These are phyloP conservation scores for Nephrotoma flavescens DNA, from an alignment of 2,888 invertebrate species.

Conservation along the genomic window DNA sequence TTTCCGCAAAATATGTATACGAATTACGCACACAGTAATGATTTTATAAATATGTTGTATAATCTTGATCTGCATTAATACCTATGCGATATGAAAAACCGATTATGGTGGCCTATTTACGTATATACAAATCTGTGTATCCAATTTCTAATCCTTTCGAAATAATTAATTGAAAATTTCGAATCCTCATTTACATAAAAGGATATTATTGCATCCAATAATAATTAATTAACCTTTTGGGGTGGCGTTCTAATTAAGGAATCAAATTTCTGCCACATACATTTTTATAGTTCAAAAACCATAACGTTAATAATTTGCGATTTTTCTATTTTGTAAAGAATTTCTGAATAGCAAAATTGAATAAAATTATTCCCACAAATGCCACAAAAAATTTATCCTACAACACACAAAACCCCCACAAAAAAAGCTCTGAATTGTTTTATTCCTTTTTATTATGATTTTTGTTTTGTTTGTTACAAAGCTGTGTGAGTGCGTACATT, in stretches of 20 bases:
- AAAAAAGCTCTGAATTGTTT: not conserved
- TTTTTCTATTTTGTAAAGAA: not conserved
- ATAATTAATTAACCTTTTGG: not conserved
- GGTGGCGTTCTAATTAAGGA: not conserved
- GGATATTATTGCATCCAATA: no score
- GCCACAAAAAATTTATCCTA: not conserved
- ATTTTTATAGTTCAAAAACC: not conserved
- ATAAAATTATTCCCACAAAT: not conserved
- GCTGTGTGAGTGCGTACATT: not conserved
- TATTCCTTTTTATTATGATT: not conserved
- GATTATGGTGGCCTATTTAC: not conserved
- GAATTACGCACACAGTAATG: not conserved
- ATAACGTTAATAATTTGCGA: not conserved
- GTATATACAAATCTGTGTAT: not conserved
- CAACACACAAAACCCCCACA: not conserved
- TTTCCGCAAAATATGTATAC: not conserved
- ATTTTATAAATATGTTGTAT: not conserved
- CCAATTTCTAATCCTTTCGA: no score
- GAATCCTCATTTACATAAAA: no score
- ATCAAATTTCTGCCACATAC: not conserved
- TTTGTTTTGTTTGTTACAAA: not conserved
- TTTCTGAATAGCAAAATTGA: not conserved
- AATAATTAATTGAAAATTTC: no score
- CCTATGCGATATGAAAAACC: not conserved
- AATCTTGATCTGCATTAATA: not conserved